Conservation (phyloP, 2,888 invertebrate genomes). For the Stenichneumon culpator region DNA sequence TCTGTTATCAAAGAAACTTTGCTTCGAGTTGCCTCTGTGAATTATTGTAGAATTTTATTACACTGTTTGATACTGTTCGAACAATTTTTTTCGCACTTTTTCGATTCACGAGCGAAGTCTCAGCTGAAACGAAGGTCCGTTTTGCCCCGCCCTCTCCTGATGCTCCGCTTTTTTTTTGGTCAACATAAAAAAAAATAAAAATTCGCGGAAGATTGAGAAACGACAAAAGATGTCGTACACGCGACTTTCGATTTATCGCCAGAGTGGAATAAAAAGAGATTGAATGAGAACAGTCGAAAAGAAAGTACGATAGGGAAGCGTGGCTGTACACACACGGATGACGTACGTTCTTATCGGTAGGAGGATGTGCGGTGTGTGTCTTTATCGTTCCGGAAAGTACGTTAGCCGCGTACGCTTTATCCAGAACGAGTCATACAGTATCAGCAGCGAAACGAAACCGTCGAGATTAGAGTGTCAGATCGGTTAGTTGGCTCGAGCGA, state of each 20-base stretch:
- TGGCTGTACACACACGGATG: slow-evolving; percentile 69
- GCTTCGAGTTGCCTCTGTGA: neutral
- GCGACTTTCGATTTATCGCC: neutral
- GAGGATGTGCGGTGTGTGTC: slow-evolving; percentile 74
- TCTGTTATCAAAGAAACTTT: neutral
- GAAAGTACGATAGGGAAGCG: slow-evolving; percentile 42
- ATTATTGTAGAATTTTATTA: neutral
- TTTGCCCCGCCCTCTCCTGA: no score
- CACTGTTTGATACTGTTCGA: neutral
- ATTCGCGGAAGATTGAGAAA: neutral
- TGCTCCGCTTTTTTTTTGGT: neutral
- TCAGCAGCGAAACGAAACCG: slow-evolving; percentile 46
- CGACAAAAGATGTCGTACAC: neutral
- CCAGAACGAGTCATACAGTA: slow-evolving; percentile 42
- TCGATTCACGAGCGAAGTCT: no score
- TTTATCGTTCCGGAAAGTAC: slow-evolving; percentile 77
- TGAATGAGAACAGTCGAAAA: neutral
- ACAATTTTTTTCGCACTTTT: neutral
- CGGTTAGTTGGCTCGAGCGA: slow-evolving; percentile 71
- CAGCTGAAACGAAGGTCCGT: no score
- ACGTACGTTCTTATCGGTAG: slow-evolving; percentile 75
- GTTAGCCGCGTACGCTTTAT: slow-evolving; percentile 72
- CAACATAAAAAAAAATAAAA: no score
- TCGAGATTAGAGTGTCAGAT: slow-evolving; percentile 78
- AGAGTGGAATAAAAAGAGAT: neutral